Percentiles rank a stretch among this genome's conserved stretches.
Conservation (phyloP, 2,888 invertebrate species). For the Sinohyriopsis cumingii region DNA sequence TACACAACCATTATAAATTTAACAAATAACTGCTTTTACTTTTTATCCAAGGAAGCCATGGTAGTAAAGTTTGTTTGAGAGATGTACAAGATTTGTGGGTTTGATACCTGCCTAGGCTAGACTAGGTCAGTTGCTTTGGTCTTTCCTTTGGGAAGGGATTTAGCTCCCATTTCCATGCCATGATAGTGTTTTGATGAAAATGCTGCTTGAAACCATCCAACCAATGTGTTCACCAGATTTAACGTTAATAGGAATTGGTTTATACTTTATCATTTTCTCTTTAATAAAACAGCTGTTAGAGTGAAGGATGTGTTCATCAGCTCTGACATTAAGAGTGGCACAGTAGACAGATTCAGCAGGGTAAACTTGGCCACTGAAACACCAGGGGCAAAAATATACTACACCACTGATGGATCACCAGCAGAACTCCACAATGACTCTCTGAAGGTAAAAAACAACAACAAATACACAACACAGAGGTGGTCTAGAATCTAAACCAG, state of each 20-base stretch:
- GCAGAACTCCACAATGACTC: constrained; percentile 61
- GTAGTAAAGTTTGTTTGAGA: no score
- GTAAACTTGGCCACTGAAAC: constrained; percentile 61
- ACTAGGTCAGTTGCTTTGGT: no score
- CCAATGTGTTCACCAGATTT: not conserved
- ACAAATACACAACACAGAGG: not conserved
- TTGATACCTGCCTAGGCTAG: no score
- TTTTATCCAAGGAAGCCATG: no score
- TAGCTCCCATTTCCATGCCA: no score
- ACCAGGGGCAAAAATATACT: constrained; percentile 65
- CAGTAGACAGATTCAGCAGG: constrained; percentile 55
- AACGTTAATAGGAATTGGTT: no score
- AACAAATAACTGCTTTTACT: no score
- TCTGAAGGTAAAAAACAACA: constrained; percentile 56
- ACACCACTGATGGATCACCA: constrained; percentile 69
- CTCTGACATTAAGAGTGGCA: constrained; percentile 54
- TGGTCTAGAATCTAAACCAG: not conserved
- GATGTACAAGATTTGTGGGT: no score
- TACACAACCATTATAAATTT: no score
- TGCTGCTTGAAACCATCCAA: no score
- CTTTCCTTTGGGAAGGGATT: no score
- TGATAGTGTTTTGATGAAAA: no score
- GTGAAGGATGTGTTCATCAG: constrained; percentile 55
- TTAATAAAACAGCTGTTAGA: constrained; percentile 41
- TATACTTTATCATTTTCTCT: not conserved